Base-by-base conservation (phyloP, 2,113 vertebrate species). In the Rana temporaria region DNA sequence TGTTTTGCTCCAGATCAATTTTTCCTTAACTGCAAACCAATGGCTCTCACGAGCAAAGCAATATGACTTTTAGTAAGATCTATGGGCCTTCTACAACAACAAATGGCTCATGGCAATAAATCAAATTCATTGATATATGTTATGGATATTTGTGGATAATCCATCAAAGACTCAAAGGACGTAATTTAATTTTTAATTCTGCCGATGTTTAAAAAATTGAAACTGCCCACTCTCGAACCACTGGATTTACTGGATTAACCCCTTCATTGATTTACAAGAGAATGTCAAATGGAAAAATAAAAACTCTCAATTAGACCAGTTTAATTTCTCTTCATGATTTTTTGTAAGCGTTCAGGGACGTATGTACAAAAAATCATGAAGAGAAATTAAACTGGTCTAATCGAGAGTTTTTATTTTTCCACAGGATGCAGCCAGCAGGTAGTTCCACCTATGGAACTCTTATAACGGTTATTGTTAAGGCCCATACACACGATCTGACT, bases 51-150 rank as follows among this genome's bases (percentile, higher is more conserved):
- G 82, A 85, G 71, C 83, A 88, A 87, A 85, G 78, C 84, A 85
- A 87, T 52, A 62, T 89, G 86, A 79, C 84, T 87, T 88, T 74
- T 3, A 85, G 85, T 86, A 70, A 38, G 55, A 83, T 76, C 85
- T 84, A 62, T 82, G 87, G 26, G 84, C 86, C 76, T 84, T 56
- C 34, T 68, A 15, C 74, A 63, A 69, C 63, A 68, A 9, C n/a
- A n/a, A 86, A 81, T 89, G 65, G 24, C 66, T 52, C 18, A 15
- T 48, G 78, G 66, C 78, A 62, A 71, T 70, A 78, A 66, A 80
- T 80, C 67, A 87, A 63, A 82, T 76, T n/a, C 42, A 85, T 85
- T 86, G 42, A 73, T 26, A 56, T 67, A 66, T 32, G 19, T 79
- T 62, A 73, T 75, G 85, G 71, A 78, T 81, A 66, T 22, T 19